Evolutionary conservation across 2,888 invertebrate species (phyloP), one percentile per base, ranked within the genome.

Genomic region (Cryptocephalus primarius): DNA sequence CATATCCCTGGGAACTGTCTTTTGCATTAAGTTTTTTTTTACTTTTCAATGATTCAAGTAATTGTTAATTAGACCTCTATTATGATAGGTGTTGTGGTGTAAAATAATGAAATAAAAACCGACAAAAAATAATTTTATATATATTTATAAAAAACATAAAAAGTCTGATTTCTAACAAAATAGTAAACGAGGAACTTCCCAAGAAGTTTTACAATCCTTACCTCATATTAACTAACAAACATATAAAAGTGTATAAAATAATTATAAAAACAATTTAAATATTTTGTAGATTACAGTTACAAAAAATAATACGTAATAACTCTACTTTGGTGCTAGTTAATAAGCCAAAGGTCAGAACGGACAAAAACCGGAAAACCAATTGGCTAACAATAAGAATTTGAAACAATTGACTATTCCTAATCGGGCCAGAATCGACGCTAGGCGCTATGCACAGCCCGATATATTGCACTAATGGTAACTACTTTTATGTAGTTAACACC

Each of bases 91-190:
- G 6, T 22, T 2, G 22, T 22, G 6, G 22, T 22, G 22, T 4
- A 22, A 22, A 22, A 22, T 22, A 22, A 22, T 22, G 22, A 22
- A 22, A 22, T 22, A 6, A 22, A 22, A 22, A 22, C 6, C 22
- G 22, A 22, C 22, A 22, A 22, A 22, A 22, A 22, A 22, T 22
- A 22, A 22, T 22, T 22, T 22, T 61, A 64, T 67, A 68, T 70
- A 69, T 70, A 69, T 69, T 68, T 51, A 48, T 69, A 69, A 70
- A 70, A 52, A 71, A 69, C 69, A 70, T 69, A 70, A 69, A 69
- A 69, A 69, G 69, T 70, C 65, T 69, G 66, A 69, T 67, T 62
- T 69, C 67, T 68, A 70, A 71, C 71, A 71, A 71, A 71, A 70
- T 68, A 67, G 61, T 63, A 66, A 69, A 67, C 56, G 63, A 68